phyloP scores from a whole-genome alignment of 2,113 vertebrate species.

The Saiga tatarica region DNA sequence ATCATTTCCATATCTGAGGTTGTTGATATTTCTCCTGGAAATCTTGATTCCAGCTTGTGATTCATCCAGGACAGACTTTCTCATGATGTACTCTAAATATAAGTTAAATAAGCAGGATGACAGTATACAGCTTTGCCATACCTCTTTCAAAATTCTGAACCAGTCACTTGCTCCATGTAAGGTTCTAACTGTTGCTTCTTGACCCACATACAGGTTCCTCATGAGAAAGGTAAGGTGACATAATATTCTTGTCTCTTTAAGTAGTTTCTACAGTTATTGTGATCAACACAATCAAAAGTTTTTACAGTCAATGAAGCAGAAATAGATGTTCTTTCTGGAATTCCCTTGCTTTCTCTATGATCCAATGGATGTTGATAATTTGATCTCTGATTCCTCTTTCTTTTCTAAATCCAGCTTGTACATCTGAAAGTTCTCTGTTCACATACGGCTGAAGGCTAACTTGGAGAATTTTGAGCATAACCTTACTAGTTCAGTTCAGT shows the following conservation, averaged over 20 bases:
- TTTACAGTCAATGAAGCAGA: neutral
- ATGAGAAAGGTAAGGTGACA: neutral
- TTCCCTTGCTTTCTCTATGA: neutral
- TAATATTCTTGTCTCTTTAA: fast-evolving
- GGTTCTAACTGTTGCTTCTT: neutral
- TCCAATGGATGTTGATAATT: neutral
- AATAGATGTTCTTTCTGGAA: neutral
- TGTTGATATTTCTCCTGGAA: neutral
- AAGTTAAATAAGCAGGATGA: neutral
- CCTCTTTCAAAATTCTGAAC: neutral
- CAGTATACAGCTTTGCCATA: neutral
- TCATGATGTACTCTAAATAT: neutral
- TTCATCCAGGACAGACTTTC: neutral
- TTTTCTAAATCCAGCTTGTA: neutral
- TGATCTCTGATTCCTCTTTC: neutral
- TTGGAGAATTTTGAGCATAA: neutral
- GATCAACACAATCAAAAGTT: neutral
- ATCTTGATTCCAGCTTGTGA: neutral
- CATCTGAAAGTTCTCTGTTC: neutral
- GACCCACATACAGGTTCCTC: neutral
- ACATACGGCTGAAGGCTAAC: neutral
- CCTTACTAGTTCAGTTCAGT: neutral
- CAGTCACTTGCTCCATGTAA: neutral
- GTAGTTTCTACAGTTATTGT: neutral
- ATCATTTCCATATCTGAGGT: neutral